Base-by-base conservation (phyloP, 2,888 invertebrate genomes). In the Taenaris catops region DNA sequence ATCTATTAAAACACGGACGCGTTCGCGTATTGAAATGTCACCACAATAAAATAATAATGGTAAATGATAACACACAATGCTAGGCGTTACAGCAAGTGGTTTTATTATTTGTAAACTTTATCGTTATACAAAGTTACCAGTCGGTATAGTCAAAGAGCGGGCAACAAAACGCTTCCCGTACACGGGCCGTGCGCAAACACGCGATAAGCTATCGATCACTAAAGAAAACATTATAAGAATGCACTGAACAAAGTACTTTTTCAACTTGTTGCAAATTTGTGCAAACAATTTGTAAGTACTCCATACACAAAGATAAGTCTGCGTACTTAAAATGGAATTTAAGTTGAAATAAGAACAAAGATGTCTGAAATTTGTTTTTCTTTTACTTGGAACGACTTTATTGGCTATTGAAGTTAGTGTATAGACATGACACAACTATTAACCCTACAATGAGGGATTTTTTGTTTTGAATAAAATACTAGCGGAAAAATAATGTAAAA, bases 111-210 rank as follows among this genome's bases (percentile, higher is more conserved):
- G 46, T 46, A 34, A 48, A 52, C 26, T 44, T 51, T 53, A 53
- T 51, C 48, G 38, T 21, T 23, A 35, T 46, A 54, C 49, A 58
- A 59, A 53, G 49, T 49, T 58, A 59, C 58, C 58, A 43, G 63
- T 55, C 66, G 65, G 64, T 35, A 44, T 42, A 43, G 44, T 58
- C 60, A 61, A 67, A 63, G 63, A 48, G 34, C 20, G 19, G 16
- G 16, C 25, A 38, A 31, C 23, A 51, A 54, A 39, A 23, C 16
- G 9, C 19, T 27, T 45, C 47, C 48, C 44, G 32, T 12, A 34
- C 20, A 23, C 21, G 33, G 40, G 49, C 49, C 53, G 49, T 52
- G 48, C 42, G 48, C 51, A 62, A 55, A 61, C 58, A 58, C 44
- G 24, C 48, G 60, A 65, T 62, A 61, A 49, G 43, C 21, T 51